Base-by-base conservation (phyloP, 2,797 vertebrate species). In the Xyrichtys novacula region DNA sequence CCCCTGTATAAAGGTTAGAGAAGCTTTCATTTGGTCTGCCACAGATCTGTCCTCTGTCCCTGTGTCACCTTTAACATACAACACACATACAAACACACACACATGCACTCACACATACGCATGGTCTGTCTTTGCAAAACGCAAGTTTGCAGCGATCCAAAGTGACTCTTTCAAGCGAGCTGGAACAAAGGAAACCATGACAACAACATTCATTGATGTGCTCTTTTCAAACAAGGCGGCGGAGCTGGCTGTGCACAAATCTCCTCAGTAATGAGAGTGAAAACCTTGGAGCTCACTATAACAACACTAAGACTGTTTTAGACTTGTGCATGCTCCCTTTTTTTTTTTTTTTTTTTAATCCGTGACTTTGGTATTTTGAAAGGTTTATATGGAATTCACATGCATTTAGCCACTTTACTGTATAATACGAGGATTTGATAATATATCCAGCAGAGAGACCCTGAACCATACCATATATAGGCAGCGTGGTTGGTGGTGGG, bases 111-210 rank as follows among this genome's bases (percentile, higher is more conserved):
- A 11, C 52, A 31, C 22, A 42, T 38, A 15, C 47, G 12, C 36
- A 9, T 3, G 6, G 34, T 19, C 32, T 59, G 56, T 65, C 58
- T 72, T 74, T 60, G 32, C 68, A 68, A 46, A 26, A 44, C 15
- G 14, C 65, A 78, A 76, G 66, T 81, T 83, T 76, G 64, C 68
- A 65, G 48, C 34, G 4, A 64, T 78, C 68, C 78, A 80, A 66
- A 82, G 75, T 81, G 78, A 83, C 78, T 84, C 76, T 49, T 78
- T 70, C 59, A 66, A 76, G 74, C 56, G 62, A 20, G 20, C 58
- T 58, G 66, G 68, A 85, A 86, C 76, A 85, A 88, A 81, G 78
- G 85, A 79, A 81, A 85, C 82, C 79, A 84, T 88, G 82, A 81
- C 87, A 81, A 89, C 82, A 81, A 53, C 76, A 72, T 82, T 74